A percentile compares a stretch with the other conserved stretches of the same genome.
Evolutionary conservation across 2,113 vertebrate genomes (phyloP).

Genomic region (Peucedramus taeniatus): DNA sequence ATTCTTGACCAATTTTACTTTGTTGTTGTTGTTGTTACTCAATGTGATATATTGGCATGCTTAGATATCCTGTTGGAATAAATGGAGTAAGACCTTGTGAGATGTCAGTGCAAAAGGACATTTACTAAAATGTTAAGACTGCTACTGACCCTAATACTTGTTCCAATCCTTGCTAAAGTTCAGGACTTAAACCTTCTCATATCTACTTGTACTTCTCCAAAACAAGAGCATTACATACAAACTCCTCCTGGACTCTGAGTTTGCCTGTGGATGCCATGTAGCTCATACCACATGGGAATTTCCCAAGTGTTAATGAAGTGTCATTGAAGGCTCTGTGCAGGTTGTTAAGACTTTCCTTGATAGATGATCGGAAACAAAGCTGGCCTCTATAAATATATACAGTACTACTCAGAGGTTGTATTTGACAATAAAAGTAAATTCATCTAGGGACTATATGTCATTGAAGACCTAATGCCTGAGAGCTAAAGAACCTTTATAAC

Average conservation of each 20-base stretch:
- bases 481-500: neutral
- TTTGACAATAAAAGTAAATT: neutral
- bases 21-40: neutral
- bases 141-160: neutral
- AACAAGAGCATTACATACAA: neutral
- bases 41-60: neutral
- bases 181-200: neutral
- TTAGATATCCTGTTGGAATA: neutral
- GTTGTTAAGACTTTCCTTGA: neutral
- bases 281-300: neutral
- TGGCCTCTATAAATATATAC: neutral
- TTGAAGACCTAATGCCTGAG: neutral
- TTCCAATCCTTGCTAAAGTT: neutral
- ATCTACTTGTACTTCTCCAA: neutral
- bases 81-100: neutral
- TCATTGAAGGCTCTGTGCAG: neutral
- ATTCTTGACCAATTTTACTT: neutral
- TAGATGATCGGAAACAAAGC: neutral
- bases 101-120: neutral
- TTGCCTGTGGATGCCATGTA: neutral
- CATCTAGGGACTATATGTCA: neutral
- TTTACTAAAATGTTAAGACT: neutral
- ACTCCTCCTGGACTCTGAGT: neutral
- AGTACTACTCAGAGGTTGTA: neutral
- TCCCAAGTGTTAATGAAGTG: neutral